Percentiles rank a stretch among this genome's conserved stretches.
These are phyloP conservation scores for Intellagama lesueurii DNA, from an alignment of 2,797 vertebrate species.

Conservation along the genomic window DNA sequence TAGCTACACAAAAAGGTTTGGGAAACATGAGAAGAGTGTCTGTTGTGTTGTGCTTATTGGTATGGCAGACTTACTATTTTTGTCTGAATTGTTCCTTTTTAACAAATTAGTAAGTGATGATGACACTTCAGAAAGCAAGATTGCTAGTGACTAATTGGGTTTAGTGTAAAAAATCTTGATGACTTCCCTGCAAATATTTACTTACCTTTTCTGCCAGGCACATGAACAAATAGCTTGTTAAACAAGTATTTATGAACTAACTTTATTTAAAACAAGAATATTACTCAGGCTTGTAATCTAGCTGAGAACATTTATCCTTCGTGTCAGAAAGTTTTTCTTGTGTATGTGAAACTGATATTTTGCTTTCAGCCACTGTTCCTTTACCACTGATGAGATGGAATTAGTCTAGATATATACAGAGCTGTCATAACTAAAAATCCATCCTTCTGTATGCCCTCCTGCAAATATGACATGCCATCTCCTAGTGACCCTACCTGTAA, in stretches of 20 bases:
- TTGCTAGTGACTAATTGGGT: background rate
- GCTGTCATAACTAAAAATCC: too few species aligned
- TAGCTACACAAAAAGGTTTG: too few species aligned
- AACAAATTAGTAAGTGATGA: conserved; percentile 22
- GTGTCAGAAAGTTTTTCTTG: background rate
- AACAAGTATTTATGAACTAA: background rate
- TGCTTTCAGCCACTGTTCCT: background rate
- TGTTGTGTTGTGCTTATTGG: conserved; percentile 26
- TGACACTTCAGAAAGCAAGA: background rate
- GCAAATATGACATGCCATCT: too few species aligned
- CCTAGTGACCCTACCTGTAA: too few species aligned
- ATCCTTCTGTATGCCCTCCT: too few species aligned
- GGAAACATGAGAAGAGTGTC: background rate
- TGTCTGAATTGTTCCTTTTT: conserved; percentile 8
- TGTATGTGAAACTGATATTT: background rate
- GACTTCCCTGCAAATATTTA: background rate
- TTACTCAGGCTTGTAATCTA: background rate
- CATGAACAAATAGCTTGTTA: background rate
- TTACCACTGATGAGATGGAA: too few species aligned
- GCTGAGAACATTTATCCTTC: background rate
- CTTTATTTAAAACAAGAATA: background rate
- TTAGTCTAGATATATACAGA: too few species aligned
- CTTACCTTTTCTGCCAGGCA: background rate
- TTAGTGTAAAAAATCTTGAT: background rate
- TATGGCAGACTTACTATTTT: conserved; percentile 13